Conservation (phyloP, 2,113 vertebrate genomes). For the Epinephelus moara region DNA sequence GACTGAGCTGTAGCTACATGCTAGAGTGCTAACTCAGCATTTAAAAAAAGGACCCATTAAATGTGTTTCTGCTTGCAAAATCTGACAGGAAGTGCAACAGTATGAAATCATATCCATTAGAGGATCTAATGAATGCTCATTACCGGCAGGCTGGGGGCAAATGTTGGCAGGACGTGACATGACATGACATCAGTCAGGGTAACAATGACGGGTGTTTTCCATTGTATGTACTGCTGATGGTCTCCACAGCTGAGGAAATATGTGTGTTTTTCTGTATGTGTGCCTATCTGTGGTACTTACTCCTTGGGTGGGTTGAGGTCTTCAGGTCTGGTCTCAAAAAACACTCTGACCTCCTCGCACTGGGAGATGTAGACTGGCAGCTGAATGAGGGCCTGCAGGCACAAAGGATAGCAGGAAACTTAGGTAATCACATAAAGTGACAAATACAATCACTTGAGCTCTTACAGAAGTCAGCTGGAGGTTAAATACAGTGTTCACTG, state of each 20-base stretch:
- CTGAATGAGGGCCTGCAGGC: conserved; percentile 93
- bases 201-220: conserved; percentile 29
- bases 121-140: conserved; percentile 56
- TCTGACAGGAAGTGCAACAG: conserved; percentile 39
- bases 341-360: conserved; percentile 96
- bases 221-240: neutral
- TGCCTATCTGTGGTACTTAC: conserved; percentile 78
- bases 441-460: conserved; percentile 8
- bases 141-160: conserved; percentile 23
- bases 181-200: conserved; percentile 29
- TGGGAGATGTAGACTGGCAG: conserved; percentile 98
- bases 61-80: conserved; percentile 34
- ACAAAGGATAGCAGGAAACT: conserved; percentile 28
- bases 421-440: conserved; percentile 2
- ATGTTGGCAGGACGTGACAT: conserved; percentile 26
- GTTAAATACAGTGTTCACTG: neutral
- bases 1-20: conserved; percentile 48
- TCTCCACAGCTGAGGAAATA: neutral
- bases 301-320: conserved; percentile 96
- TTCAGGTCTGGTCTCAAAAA: conserved; percentile 97
- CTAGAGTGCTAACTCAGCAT: conserved; percentile 57
- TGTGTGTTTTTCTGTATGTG: neutral
- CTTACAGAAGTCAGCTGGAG: neutral
- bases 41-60: conserved; percentile 31
- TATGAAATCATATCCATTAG: conserved; percentile 64